phyloP scores from a whole-genome alignment of 2,888 invertebrate genomes.

The Doris montereyensis region DNA sequence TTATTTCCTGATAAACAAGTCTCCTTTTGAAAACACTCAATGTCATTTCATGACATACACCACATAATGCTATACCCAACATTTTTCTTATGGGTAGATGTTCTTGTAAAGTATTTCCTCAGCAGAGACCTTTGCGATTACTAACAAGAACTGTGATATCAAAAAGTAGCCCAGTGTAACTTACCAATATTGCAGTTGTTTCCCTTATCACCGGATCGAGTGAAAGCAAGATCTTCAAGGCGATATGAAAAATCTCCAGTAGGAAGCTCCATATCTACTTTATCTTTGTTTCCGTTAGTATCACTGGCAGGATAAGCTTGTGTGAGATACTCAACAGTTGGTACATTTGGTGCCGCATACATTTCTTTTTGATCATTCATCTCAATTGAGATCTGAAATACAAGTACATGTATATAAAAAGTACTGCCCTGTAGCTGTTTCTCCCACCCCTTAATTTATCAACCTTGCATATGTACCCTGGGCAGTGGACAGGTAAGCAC shows the following conservation, averaged over 20 bases:
- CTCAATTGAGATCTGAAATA: slow-evolving; percentile 61
- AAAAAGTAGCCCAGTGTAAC: too few species aligned
- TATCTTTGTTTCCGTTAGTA: slow-evolving; percentile 35
- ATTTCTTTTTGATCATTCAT: slow-evolving; percentile 63
- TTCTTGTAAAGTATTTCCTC: too few species aligned
- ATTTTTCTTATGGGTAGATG: too few species aligned
- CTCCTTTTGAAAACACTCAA: too few species aligned
- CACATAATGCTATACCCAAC: too few species aligned
- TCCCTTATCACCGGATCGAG: slow-evolving; percentile 76
- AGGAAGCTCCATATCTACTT: slow-evolving; percentile 41
- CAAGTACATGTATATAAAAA: not conserved
- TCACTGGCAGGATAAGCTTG: slow-evolving; percentile 46
- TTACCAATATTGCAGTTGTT: slow-evolving; percentile 74
- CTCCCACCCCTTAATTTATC: too few species aligned
- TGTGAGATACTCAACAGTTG: slow-evolving; percentile 53
- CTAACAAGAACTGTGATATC: too few species aligned
- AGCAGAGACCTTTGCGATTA: too few species aligned
- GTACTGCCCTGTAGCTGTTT: not conserved
- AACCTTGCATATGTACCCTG: too few species aligned
- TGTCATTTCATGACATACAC: too few species aligned
- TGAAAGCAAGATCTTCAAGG: slow-evolving; percentile 73
- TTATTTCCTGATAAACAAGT: too few species aligned
- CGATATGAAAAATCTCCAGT: slow-evolving; percentile 61
- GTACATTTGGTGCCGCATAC: slow-evolving; percentile 50
- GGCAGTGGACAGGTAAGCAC: too few species aligned